Evolutionary conservation across 2,888 invertebrate genomes (phyloP).

Genomic region (Gymnosoma rotundatum): DNA sequence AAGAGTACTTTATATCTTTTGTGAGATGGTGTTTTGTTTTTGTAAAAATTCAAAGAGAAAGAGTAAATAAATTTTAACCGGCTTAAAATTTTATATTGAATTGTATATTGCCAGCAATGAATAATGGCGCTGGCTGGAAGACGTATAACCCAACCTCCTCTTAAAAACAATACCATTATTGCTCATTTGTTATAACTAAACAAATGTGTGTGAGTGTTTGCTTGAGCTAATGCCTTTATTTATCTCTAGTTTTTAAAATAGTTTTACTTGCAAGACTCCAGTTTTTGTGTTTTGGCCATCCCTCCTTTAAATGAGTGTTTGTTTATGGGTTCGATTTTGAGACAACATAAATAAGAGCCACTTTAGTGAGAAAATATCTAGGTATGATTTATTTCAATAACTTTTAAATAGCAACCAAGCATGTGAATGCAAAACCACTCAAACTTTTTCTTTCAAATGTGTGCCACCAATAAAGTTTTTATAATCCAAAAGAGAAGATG

Average conservation of each 20-base stretch:
- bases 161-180: conserved; percentile 69
- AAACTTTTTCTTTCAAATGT: conserved; percentile 46
- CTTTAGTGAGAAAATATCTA: conserved; percentile 48
- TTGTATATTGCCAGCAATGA: conserved; percentile 75
- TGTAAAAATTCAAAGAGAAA: conserved; percentile 35
- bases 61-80: conserved; percentile 59
- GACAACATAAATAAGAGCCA: conserved; percentile 62
- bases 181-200: conserved; percentile 61
- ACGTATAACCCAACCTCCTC: conserved; percentile 82
- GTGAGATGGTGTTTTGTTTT: conserved; percentile 4
- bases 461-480: conserved; percentile 47
- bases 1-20: conserved; percentile 7
- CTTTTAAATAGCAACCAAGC: not conserved
- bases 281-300: conserved; percentile 63
- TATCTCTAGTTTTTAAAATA: conserved; percentile 29
- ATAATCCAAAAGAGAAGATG: conserved; percentile 1
- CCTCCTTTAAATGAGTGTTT: conserved; percentile 60
- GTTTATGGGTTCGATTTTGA: conserved; percentile 50
- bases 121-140: conserved; percentile 81
- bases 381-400: conserved; percentile 49
- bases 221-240: conserved; percentile 51
- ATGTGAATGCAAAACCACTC: conserved; percentile 35
- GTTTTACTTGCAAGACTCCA: conserved; percentile 7
- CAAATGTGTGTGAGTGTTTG: conserved; percentile 10
- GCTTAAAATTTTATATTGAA: conserved; percentile 28